phyloP scores from a whole-genome alignment of 2,113 vertebrate genomes.

The Muscicapa adusta region DNA sequence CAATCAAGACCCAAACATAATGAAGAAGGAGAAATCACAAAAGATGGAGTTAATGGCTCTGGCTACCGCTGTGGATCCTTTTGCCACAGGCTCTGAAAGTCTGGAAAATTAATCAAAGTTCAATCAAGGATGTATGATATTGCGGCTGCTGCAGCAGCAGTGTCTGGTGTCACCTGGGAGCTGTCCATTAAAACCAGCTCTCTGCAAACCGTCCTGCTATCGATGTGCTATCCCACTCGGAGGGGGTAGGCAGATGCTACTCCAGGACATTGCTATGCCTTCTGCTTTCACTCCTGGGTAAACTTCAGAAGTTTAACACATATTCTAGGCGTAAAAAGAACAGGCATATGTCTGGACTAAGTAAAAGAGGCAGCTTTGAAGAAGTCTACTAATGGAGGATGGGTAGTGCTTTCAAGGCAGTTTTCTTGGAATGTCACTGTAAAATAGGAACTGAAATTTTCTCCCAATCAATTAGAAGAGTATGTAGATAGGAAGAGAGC shows the following conservation, averaged over 20 bases:
- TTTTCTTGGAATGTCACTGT: neutral
- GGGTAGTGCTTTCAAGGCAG: neutral
- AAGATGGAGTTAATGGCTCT: slow-evolving; percentile 64
- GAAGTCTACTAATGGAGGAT: neutral
- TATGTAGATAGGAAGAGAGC: neutral
- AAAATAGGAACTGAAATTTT: neutral
- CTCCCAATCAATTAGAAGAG: neutral
- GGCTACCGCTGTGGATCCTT: slow-evolving; percentile 45
- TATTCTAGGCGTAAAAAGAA: slow-evolving; percentile 64
- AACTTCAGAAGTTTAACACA: slow-evolving; percentile 52
- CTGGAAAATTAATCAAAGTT: slow-evolving; percentile 69
- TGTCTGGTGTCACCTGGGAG: slow-evolving; percentile 54
- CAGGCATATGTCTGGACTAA: slow-evolving; percentile 30
- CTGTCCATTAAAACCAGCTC: slow-evolving; percentile 60
- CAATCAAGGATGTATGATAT: slow-evolving; percentile 60
- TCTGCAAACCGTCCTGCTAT: slow-evolving; percentile 30
- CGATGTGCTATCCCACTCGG: neutral
- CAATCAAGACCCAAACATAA: slow-evolving; percentile 65
- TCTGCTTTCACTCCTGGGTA: slow-evolving; percentile 36
- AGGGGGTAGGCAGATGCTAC: slow-evolving; percentile 34
- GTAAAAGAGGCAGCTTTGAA: slow-evolving; percentile 15
- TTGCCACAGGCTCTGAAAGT: slow-evolving; percentile 56
- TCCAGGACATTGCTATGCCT: slow-evolving; percentile 25
- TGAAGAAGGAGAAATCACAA: slow-evolving; percentile 64
- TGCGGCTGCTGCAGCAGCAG: slow-evolving; percentile 38